Evolutionary conservation across 1,140 invertebrate genomes (phyloP), one percentile per base, ranked within the genome.

Genomic region (Drosophila micromelanica): DNA sequence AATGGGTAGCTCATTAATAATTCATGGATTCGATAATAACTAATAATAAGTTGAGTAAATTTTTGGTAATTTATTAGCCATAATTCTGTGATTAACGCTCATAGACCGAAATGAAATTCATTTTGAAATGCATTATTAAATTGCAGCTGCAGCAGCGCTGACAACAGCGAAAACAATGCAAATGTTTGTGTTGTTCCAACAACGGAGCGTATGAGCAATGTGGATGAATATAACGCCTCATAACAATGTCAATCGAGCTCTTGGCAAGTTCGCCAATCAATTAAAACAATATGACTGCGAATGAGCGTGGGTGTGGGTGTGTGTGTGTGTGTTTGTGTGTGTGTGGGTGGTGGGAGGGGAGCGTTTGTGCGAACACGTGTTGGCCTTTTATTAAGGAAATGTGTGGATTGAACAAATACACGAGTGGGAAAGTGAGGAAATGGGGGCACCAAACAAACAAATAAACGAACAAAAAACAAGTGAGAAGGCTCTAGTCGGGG

Each of bases 281-380:
- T 76, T 76, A 74, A 76, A 52, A 76, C 74, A 69, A 76, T 76
- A 69, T 63, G 56, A 55, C 42, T 68, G 70, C 13, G 15, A 43
- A 9, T 42, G 6, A 27, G 43, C 2, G 27, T 46, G 38, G 9
- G n/a, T n/a, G n/a, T n/a, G n/a, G n/a, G 60, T 42, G 35, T 43
- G 59, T 17, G 17, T 17, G 17, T 17, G 17, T 1, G 17, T 1
- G 17, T n/a, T n/a, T n/a, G n/a, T n/a, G n/a, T n/a, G n/a, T n/a
- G n/a, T n/a, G 17, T 17, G 30, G 8, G 13, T 42, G 32, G 37
- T 15, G 17, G 49, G 32, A 30, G 35, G 23, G 27, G 8, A n/a
- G 23, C 23, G 17, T 30, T 49, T 12, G 12, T 43, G 12, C 40
- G 40, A 9, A 20, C 40, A 40, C 8, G 35, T 40, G 42, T 73